Base-by-base conservation (phyloP, 2,888 invertebrate genomes). In the Sicus ferrugineus region DNA sequence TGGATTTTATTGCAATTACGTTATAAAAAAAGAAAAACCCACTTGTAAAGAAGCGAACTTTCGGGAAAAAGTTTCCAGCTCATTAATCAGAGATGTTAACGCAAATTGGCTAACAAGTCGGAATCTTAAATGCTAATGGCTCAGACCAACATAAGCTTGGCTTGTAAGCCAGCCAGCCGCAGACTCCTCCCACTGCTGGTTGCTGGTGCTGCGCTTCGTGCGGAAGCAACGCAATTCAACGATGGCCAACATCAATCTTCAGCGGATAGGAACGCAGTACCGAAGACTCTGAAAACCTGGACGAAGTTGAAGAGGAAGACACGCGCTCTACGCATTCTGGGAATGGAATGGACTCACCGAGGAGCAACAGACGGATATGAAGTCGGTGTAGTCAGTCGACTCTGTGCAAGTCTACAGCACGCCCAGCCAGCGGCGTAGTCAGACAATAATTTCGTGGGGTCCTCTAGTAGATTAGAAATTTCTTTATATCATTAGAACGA, bases 51-150 rank as follows among this genome's bases (percentile, higher is more conserved):
- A 54, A 54, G 28, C 28, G 14, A 23, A 23, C 14, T n/a, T 42
- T 14, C n/a, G 21, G 21, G 6, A 1, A 28, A 31, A 21, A n/a
- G 5, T 7, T 59, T 59, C 19, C 21, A 38, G 38, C 34, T 34
- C 59, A 59, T 59, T 59, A 59, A 59, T 59, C 59, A 59, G 59
- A 59, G 21, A 59, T 59, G 59, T 59, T 38, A 59, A 31, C 23
- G 54, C 6, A 54, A 54, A 54, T 54, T 54, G 54, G 54, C 52
- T 11, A 52, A 52, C 46, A 52, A 52, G 52, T 52, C 21, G 23
- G 52, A 21, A 23, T 54, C 23, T 28, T 54, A 54, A 54, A 54
- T 54, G 54, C 54, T 54, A 54, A 54, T 54, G 26, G 54, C 28
- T 54, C 14, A 11, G 54, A 3, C 54, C 28, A 54, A 28, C 26